Base-by-base conservation (phyloP, 64 coral and sea anemone genomes). In the Pocillopora verrucosa region DNA sequence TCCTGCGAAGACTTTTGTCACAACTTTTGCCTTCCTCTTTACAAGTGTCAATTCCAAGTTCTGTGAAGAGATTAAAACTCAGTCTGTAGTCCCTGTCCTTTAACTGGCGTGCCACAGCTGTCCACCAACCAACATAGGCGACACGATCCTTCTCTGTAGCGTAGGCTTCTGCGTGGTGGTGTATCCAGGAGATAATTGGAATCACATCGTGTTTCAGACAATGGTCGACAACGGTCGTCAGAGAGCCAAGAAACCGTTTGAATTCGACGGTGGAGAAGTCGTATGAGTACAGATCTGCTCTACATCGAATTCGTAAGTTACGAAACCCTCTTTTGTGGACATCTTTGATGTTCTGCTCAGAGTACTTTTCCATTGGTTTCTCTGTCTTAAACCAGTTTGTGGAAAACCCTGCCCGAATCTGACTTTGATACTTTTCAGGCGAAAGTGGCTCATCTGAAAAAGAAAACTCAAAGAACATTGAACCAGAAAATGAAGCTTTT, bases 331-430 rank as follows among this genome's bases (percentile, higher is more conserved):
- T 90, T 14, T 60, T 19, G 14, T 37, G 58, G 58, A 94, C 64
- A 65, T 90, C 88, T 36, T 79, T 20, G 51, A 87, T 90, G 58
- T 91, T 91, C 30, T 82, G 65, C 19, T 51, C 34, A 68, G 56
- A 34, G 89, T 94, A 94, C 30, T 91, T 91, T 2, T 35, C 12
- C 60, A 94, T 34, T 7, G 84, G 93, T 9, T 87, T 36, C 24
- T 26, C 19, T 45, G 64, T 90, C 63, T 94, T 94, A 25, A 94
- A 94, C 93, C 93, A 94, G 76, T 94, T 94, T 24, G 92, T 94
- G 6, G 88, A 19, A 90, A 94, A 94, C 1, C 92, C 92, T 78
- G 84, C 75, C 0, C 80, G 82, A 37, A 94, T 90, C 16, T 82
- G 15, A 11, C 60, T 56, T 64, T 94, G 93, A 60, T 94, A 94